Conservation (phyloP, 2,797 vertebrate genomes). For the Cossypha caffra region DNA sequence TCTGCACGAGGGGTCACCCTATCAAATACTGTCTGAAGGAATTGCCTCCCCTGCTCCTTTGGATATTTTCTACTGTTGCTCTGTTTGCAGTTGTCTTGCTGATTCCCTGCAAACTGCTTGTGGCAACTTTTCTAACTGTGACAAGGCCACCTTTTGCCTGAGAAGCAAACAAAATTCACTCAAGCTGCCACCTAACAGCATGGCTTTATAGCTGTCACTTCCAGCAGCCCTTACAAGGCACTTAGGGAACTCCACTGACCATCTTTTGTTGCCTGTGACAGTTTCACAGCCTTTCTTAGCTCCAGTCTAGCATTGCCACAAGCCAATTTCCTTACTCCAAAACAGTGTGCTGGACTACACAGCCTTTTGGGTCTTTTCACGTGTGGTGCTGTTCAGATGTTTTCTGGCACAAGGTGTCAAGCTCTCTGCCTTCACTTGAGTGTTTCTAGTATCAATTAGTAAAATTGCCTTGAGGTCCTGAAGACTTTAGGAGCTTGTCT, state of each 20-base stretch:
- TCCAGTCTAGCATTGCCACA: not conserved
- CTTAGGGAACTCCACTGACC: not conserved
- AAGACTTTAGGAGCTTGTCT: not conserved
- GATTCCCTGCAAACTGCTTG: not conserved
- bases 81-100: not conserved
- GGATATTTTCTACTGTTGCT: not conserved
- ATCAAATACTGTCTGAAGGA: not conserved
- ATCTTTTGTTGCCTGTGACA: not conserved
- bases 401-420: not conserved
- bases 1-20: not conserved
- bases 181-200: not conserved
- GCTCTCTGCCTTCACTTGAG: not conserved
- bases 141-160: not conserved
- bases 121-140: not conserved
- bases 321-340: not conserved
- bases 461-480: not conserved
- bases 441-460: not conserved
- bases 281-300: slow-evolving; percentile 8
- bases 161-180: not conserved
- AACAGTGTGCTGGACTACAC: not conserved
- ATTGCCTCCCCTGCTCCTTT: not conserved
- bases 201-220: not conserved
- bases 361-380: not conserved
- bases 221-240: not conserved
- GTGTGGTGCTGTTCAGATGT: not conserved